These are phyloP conservation scores for Palythoa caribaeorum DNA, from an alignment of 92 coral and sea anemone species.

Conservation along the genomic window DNA sequence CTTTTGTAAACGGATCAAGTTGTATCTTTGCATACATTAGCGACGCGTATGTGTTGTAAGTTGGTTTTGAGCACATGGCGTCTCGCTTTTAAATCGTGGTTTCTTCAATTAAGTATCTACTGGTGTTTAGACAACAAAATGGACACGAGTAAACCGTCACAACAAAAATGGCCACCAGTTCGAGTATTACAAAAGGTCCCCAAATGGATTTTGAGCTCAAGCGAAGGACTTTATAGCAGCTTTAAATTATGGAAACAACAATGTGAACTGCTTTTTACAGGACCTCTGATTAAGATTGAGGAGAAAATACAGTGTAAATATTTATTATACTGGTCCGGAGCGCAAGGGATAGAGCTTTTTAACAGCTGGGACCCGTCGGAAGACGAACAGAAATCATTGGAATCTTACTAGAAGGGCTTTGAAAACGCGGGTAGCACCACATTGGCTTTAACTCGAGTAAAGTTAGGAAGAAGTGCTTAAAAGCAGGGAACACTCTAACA, in stretches of 20 bases:
- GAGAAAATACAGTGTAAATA: neutral
- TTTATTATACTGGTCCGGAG: no score
- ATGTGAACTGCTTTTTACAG: no score
- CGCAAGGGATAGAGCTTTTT: no score
- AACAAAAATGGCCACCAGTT: constrained; percentile 17
- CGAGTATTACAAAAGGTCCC: constrained; percentile 12
- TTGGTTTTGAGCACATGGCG: neutral
- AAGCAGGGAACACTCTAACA: constrained; percentile 37
- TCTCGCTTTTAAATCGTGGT: constrained; percentile 3
- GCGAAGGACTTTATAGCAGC: constrained; percentile 13
- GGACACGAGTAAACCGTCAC: neutral
- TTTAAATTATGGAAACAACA: constrained; percentile 11
- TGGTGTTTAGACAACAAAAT: constrained; percentile 12
- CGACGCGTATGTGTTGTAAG: no score
- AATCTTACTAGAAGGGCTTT: neutral
- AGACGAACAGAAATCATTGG: neutral
- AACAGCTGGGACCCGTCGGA: constrained; percentile 26
- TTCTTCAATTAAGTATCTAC: constrained; percentile 10
- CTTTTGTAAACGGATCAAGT: no score
- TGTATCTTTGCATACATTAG: no score
- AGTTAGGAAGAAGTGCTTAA: constrained; percentile 55
- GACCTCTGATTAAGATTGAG: neutral
- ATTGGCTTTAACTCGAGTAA: constrained; percentile 49
- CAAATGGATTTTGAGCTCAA: constrained; percentile 17
- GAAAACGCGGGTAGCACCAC: no score